Conservation (phyloP, 2,797 vertebrate species). For the Aselliscus stoliczkanus region DNA sequence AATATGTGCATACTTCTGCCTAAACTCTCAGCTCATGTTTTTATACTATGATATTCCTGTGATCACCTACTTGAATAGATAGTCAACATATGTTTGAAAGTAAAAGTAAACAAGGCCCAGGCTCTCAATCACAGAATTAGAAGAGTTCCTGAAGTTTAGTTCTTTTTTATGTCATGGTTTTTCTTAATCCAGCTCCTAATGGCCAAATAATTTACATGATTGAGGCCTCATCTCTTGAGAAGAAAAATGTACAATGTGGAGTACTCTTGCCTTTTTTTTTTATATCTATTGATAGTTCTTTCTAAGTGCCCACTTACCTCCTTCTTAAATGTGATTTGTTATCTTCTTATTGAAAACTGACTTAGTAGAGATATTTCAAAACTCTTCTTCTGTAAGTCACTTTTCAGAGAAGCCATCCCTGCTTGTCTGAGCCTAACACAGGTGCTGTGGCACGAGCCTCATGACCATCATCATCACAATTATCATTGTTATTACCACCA, state of each 20-base stretch:
- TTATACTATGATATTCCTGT: background rate
- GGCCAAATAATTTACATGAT: background rate
- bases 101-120: background rate
- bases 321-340: background rate
- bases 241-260: background rate
- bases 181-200: background rate
- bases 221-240: background rate
- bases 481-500: background rate
- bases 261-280: background rate
- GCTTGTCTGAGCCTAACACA: background rate
- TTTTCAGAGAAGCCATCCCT: background rate
- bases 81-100: background rate
- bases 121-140: background rate
- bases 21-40: background rate
- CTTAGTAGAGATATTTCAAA: background rate
- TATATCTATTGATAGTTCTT: background rate
- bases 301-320: background rate
- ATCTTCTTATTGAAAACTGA: background rate
- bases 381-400: background rate
- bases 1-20: background rate
- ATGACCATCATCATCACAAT: background rate
- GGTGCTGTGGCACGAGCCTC: background rate
- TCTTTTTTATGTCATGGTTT: background rate
- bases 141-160: background rate
- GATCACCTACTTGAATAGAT: background rate